Evolutionary conservation across 2,113 vertebrate genomes (phyloP).

Genomic region (Potamarius usumacintae): DNA sequence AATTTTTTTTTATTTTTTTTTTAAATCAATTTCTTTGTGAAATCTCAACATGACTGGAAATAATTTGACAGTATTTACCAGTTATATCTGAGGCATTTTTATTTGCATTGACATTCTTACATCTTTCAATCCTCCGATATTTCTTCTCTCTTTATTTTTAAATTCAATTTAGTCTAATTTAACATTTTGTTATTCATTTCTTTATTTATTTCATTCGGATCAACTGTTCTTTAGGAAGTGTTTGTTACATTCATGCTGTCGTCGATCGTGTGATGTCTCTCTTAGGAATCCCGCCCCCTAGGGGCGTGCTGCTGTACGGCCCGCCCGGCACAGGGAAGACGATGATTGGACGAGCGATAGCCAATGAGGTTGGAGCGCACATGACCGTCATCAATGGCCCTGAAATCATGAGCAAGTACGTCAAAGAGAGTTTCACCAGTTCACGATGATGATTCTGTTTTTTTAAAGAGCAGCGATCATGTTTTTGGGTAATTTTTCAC

Average conservation of each 20-base stretch:
- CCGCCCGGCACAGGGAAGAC: constrained; percentile 97
- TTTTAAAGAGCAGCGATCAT: background rate
- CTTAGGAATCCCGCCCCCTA: constrained; percentile 86
- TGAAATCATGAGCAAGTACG: constrained; percentile 98
- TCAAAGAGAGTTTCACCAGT: background rate
- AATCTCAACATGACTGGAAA: background rate
- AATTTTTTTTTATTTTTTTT: background rate
- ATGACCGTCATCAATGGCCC: constrained; percentile 92
- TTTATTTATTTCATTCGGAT: background rate
- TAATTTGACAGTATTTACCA: background rate
- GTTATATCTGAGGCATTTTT: background rate
- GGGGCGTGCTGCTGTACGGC: constrained; percentile 89
- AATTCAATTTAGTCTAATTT: background rate
- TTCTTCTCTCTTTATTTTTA: background rate
- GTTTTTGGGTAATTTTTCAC: background rate
- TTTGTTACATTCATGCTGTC: background rate
- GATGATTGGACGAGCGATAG: constrained; percentile 91
- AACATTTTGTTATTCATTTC: background rate
- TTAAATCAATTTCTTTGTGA: background rate
- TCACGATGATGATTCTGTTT: background rate
- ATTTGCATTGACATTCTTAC: too few relatives aligned
- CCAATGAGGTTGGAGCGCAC: constrained; percentile 86
- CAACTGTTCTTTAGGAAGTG: too few relatives aligned
- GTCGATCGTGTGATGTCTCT: constrained; percentile 29
- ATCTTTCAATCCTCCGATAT: background rate